Conservation (phyloP, 2,113 vertebrate genomes). For the Alces alces region DNA sequence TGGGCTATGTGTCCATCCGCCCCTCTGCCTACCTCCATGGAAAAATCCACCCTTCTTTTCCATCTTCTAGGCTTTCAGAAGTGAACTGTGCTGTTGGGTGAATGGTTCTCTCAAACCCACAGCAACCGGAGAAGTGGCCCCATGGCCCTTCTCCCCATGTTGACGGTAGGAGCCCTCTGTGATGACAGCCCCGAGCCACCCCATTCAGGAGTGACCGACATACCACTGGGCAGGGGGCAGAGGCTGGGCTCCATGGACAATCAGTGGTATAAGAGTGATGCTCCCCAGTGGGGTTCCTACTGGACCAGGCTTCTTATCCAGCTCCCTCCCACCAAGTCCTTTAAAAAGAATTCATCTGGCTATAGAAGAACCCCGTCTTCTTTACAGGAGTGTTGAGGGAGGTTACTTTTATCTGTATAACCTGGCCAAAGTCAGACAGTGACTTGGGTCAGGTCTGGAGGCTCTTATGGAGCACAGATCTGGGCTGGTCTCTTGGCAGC, state of each 20-base stretch:
- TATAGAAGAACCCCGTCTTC: not conserved
- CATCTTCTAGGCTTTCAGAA: not conserved
- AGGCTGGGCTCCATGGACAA: not conserved
- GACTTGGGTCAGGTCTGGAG: not conserved
- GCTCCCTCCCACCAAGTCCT: not conserved
- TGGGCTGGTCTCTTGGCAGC: not conserved
- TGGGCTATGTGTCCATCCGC: not conserved
- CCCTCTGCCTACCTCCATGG: not conserved
- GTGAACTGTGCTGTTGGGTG: not conserved
- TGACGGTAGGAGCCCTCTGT: not conserved
- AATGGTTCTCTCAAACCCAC: not conserved
- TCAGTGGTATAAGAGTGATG: not conserved
- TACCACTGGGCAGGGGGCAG: not conserved
- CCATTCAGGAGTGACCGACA: not conserved
- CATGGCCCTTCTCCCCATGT: fast-evolving
- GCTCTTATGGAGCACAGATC: not conserved
- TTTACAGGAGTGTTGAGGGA: not conserved
- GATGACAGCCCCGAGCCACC: not conserved
- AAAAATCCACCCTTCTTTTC: not conserved
- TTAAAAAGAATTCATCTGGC: not conserved
- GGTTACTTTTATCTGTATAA: not conserved
- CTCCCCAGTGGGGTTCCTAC: not conserved
- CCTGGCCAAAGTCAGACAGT: not conserved
- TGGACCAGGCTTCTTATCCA: not conserved
- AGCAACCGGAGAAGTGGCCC: not conserved